Conservation (phyloP, 2,888 invertebrate species). For the Pocota personata region DNA sequence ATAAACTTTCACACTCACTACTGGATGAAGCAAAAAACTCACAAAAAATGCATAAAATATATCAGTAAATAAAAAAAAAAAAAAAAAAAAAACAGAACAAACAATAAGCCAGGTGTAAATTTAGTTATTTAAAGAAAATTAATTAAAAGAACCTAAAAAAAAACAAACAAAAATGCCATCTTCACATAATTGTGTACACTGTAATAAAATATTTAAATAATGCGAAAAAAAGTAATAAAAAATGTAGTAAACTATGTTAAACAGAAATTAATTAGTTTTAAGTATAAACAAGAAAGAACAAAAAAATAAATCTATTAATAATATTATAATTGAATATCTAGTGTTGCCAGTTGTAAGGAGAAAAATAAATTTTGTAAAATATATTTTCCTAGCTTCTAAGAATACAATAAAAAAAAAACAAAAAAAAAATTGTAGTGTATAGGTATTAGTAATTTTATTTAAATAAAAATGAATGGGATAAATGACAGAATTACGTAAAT, state of each 20-base stretch:
- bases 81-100: constrained; percentile 27
- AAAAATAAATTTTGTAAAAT: constrained; percentile 70
- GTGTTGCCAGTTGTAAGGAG: constrained; percentile 71
- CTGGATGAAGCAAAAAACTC: constrained; percentile 61
- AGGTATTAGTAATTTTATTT: constrained; percentile 73
- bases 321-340: constrained; percentile 71
- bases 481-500: constrained; percentile 37
- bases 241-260: constrained; percentile 71
- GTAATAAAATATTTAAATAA: constrained; percentile 66
- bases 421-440: constrained; percentile 60
- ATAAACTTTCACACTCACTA: constrained; percentile 67
- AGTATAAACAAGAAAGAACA: constrained; percentile 47
- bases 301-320: constrained; percentile 57
- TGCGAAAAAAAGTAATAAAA: constrained; percentile 45
- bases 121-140: constrained; percentile 59
- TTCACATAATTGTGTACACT: constrained; percentile 71
- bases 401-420: constrained; percentile 44
- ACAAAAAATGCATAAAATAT: constrained; percentile 64
- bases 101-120: constrained; percentile 70
- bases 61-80: constrained; percentile 38
- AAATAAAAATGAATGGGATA: constrained; percentile 49
- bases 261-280: constrained; percentile 70
- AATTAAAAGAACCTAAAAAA: constrained; percentile 34
- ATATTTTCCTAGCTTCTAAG: constrained; percentile 72
- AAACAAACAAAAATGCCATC: constrained; percentile 56